Evolutionary conservation across 1,140 invertebrate genomes (phyloP).

Genomic region (Bemisia tabaci): DNA sequence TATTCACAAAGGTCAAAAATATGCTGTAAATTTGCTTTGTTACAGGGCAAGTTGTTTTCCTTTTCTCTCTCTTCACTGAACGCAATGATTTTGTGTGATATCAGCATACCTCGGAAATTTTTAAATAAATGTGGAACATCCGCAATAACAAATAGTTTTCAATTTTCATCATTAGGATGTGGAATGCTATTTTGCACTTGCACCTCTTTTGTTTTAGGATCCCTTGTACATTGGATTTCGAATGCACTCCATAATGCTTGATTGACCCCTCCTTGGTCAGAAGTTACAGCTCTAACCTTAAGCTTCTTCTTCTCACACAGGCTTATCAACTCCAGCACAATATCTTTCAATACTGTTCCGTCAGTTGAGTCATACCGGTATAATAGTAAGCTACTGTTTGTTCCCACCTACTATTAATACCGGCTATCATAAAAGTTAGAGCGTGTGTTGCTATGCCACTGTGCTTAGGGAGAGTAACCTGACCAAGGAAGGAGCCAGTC

Average conservation of each 20-base stretch:
- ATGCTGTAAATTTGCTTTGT: not conserved
- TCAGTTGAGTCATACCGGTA: not conserved
- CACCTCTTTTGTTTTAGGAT: not conserved
- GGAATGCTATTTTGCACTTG: not conserved
- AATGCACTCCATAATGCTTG: not conserved
- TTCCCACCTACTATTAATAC: conserved; percentile 5
- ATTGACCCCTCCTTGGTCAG: conserved; percentile 2
- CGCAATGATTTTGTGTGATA: conserved; percentile 3
- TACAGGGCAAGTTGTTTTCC: not conserved
- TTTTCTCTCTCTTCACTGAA: not conserved
- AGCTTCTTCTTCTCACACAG: not conserved
- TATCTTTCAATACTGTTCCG: not conserved
- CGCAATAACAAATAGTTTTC: conserved; percentile 5
- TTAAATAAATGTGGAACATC: conserved; percentile 8
- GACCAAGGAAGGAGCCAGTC: not conserved
- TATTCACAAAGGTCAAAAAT: not conserved
- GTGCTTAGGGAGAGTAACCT: conserved; percentile 3
- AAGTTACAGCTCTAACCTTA: not conserved
- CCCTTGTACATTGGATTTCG: not conserved
- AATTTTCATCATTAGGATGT: not conserved
- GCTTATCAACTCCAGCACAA: not conserved
- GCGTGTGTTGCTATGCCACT: not conserved
- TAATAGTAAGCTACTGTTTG: conserved; percentile 9
- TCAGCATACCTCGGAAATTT: not conserved
- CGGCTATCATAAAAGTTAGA: conserved; percentile 3